Percentiles rank a stretch among this genome's conserved stretches.
phyloP scores from a whole-genome alignment of 2,113 vertebrate genomes.

The Bubo bubo region DNA sequence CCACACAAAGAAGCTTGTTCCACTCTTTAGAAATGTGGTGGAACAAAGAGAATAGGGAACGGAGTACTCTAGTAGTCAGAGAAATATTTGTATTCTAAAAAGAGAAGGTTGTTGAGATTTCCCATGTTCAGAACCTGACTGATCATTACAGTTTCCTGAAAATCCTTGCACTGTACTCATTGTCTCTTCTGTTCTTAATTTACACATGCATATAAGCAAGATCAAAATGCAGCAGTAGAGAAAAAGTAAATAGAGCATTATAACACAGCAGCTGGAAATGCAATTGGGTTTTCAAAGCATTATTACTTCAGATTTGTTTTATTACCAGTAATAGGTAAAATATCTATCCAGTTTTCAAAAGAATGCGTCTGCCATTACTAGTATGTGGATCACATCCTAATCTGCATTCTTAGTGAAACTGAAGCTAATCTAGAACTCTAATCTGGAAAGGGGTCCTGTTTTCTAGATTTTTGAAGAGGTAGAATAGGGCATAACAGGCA shows the following conservation, averaged over 20 bases:
- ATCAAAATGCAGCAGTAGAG: background rate
- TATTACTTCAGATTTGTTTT: background rate
- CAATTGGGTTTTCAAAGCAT: background rate
- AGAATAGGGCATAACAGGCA: accelerated
- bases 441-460: accelerated
- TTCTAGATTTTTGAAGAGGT: background rate
- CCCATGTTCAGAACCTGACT: background rate
- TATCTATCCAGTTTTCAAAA: background rate
- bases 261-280: background rate
- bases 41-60: background rate
- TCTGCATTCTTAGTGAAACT: background rate
- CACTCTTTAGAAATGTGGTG: background rate
- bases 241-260: background rate
- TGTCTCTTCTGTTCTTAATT: background rate
- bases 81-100: background rate
- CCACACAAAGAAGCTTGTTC: background rate
- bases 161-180: background rate
- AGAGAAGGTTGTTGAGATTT: background rate
- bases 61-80: background rate
- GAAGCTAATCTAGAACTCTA: background rate
- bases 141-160: background rate
- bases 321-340: background rate
- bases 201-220: background rate
- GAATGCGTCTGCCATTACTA: background rate
- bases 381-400: background rate